Evolutionary conservation across 2,888 invertebrate species (phyloP), one percentile per base, ranked within the genome.

Genomic region (Calameuta pallipes): DNA sequence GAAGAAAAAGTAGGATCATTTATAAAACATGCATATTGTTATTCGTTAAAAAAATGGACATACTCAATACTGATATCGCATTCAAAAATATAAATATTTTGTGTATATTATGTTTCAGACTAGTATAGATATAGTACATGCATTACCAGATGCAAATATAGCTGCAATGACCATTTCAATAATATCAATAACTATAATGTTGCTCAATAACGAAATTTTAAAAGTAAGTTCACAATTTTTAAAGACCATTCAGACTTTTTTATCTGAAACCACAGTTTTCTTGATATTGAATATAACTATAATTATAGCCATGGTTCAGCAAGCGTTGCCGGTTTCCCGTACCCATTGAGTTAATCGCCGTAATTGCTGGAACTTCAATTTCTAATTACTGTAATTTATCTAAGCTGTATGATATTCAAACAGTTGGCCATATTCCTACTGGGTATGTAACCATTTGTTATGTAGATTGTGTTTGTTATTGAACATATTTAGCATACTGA

Each of bases 271-370:
- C 13, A 31, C 6, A 34, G 34, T 68, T 30, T 6, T 69, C n/a
- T 69, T 9, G 75, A 74, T 13, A 30, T 23, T 69, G n/a, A 30
- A 74, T 69, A 69, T 73, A 76, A 41, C 79, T 78, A 68, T 78
- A 69, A 80, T 89, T 89, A 91, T 91, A 95, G 93, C 94, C 95
- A 0, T 92, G 92, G 85, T 85, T 94, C 23, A 92, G 93, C 11
- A 94, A 94, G 88, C 93, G 91, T 81, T 94, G 94, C 76, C 92
- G 93, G 74, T 93, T 96, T 87, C 96, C 96, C 0, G 90, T 97
- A 73, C 96, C 97, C 1, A 94, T 95, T 75, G 97, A 97, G 89
- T 92, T 97, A 41, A 93, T 96, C 71, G 94, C 94, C 35, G 95
- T 97, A 1, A 92, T 95, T 33, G 91, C 93, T 41, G 95, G 95